These are phyloP conservation scores for Threskiornis aethiopicus DNA, from an alignment of 2,797 vertebrate species.

Conservation along the genomic window DNA sequence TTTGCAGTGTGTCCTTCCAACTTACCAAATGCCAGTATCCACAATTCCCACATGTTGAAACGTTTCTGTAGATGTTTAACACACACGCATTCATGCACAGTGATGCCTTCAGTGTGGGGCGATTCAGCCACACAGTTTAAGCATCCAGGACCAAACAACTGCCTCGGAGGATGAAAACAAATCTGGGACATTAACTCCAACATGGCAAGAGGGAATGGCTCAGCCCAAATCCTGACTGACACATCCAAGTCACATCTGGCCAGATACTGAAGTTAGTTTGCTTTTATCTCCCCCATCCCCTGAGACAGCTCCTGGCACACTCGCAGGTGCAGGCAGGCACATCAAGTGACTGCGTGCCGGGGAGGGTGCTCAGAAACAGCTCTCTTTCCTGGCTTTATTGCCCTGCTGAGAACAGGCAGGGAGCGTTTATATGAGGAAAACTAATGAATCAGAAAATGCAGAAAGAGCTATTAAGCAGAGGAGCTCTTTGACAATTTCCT, in stretches of 20 bases:
- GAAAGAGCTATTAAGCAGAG: neutral
- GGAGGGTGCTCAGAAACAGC: neutral
- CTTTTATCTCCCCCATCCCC: neutral
- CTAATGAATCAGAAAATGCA: slow-evolving; percentile 15
- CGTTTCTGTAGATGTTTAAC: neutral
- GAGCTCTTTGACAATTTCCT: neutral
- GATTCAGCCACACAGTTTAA: neutral
- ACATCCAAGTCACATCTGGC: neutral
- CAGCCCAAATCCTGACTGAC: neutral
- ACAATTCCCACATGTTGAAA: neutral
- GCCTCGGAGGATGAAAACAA: neutral
- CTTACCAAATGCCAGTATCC: fast-evolving
- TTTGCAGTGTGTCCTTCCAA: neutral
- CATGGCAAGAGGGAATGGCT: neutral
- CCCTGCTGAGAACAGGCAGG: neutral
- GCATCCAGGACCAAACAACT: neutral
- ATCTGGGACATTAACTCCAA: neutral
- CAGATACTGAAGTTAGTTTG: neutral
- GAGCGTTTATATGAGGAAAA: neutral
- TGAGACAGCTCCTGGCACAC: neutral
- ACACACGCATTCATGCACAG: neutral
- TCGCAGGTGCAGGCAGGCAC: neutral
- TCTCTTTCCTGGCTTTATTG: neutral
- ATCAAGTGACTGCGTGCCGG: fast-evolving
- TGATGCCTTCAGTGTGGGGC: fast-evolving